Percentiles rank a stretch among this genome's conserved stretches.
Evolutionary conservation across 2,113 vertebrate species (phyloP).

Genomic region (Scomber japonicus): DNA sequence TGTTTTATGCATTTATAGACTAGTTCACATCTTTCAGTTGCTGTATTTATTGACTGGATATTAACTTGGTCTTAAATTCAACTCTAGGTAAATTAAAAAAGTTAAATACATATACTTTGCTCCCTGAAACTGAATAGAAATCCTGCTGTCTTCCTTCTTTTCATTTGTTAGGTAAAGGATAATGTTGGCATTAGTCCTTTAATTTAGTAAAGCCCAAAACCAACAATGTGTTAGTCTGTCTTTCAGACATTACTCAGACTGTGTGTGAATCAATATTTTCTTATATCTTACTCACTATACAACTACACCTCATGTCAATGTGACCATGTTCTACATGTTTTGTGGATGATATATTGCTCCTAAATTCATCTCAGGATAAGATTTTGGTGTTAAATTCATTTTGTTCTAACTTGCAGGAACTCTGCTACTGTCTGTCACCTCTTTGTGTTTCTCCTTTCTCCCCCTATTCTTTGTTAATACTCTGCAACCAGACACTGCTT

Average conservation of each 20-base stretch:
- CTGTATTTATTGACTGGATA: neutral
- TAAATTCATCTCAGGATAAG: neutral
- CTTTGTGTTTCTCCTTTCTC: neutral
- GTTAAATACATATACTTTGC: no score
- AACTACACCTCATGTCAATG: no score
- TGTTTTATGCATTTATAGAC: neutral
- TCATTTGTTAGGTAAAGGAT: neutral
- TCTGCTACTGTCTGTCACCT: neutral
- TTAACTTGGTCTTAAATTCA: neutral
- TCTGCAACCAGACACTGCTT: slow-evolving; percentile 14
- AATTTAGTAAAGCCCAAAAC: neutral
- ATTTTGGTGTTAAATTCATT: neutral
- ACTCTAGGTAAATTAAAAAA: neutral
- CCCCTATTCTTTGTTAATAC: neutral
- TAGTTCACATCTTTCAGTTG: neutral
- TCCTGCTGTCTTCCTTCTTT: neutral
- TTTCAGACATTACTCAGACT: neutral
- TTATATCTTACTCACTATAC: no score
- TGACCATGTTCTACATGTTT: neutral
- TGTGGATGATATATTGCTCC: neutral
- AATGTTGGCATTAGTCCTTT: neutral
- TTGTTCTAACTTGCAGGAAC: no score
- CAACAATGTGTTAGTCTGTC: neutral
- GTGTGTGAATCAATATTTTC: no score
- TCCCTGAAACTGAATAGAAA: neutral